Evolutionary conservation across 2,113 vertebrate genomes (phyloP), one percentile per base, ranked within the genome.

Genomic region (Xenopus laevis): DNA sequence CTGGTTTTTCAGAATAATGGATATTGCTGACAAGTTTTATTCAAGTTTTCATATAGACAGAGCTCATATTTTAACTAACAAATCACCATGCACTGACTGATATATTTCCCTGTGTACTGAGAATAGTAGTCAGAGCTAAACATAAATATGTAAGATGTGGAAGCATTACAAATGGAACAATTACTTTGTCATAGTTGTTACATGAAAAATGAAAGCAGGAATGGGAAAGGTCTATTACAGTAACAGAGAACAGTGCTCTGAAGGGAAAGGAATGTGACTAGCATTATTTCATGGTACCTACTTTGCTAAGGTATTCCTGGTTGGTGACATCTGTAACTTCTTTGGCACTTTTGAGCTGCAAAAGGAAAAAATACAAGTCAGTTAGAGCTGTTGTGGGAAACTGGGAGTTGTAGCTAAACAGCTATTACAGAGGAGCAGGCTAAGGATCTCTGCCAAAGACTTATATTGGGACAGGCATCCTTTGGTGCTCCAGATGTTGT

Each of bases 331-430:
- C 91, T 57, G 88, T 86, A 83, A 90, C 84, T 64, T 92, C 91
- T 87, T 91, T 92, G 82, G 87, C 67, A 3, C 79, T 89, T 89
- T 92, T 92, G 79, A 92, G 82, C 91, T 92, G 89, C 59, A 81
- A 80, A 82, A 60, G 79, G 68, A 81, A 82, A 80, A 30, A 85
- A 75, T 79, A 81, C 13, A 45, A 17, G 80, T 69, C 82, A 70
- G 16, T n/a, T 12, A 50, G 15, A 9, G 12, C 47, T 50, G 47
- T 40, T 40, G 33, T 40, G 47, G 47, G 47, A 50, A 50, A 50
- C 3, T 55, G 53, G 9, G 53, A 55, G 4, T n/a, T 55, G 53
- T n/a, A n/a, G 16, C 15, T 55, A 8, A 55, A 55, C 15, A 55
- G 3, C 23, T 27, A 27, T 27, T 27, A 27, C 23, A 27, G 23